Conservation (phyloP, 2,797 vertebrate genomes). For the Danio jaintianensis region DNA sequence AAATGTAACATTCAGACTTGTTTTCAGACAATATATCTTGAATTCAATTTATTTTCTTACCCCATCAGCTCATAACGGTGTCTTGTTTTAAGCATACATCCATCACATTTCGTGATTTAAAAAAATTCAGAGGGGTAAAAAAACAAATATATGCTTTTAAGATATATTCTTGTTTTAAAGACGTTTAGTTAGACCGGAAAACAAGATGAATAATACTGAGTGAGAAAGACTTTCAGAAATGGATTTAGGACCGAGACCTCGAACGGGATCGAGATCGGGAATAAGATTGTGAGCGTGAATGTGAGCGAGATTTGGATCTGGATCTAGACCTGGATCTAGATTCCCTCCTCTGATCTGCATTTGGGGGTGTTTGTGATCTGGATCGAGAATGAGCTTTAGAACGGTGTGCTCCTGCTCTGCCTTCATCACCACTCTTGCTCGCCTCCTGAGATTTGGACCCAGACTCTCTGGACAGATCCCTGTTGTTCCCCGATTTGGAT, state of each 20-base stretch:
- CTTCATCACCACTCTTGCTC: conserved; percentile 77
- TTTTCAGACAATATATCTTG: conserved; percentile 16
- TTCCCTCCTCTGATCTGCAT: conserved; percentile 45
- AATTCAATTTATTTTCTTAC: conserved; percentile 22
- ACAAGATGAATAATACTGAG: conserved; percentile 21
- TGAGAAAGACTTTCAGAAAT: neutral
- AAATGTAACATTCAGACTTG: conserved; percentile 55
- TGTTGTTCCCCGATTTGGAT: conserved; percentile 81
- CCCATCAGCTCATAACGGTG: neutral
- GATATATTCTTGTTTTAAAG: conserved; percentile 11
- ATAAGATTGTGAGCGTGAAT: conserved; percentile 65
- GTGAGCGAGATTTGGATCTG: conserved; percentile 84
- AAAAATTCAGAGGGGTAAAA: neutral
- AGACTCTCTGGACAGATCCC: conserved; percentile 80
- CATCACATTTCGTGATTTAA: neutral
- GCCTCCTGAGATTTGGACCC: conserved; percentile 79
- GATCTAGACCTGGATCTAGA: conserved; percentile 78
- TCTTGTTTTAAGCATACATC: neutral
- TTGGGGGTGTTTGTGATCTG: conserved; percentile 82
- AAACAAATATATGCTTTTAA: neutral
- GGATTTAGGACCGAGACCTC: conserved; percentile 72
- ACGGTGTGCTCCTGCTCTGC: conserved; percentile 58
- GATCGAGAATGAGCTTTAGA: conserved; percentile 77
- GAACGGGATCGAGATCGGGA: conserved; percentile 75
- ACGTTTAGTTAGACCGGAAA: conserved; percentile 9